phyloP scores from a whole-genome alignment of 2,797 vertebrate species.

The Cyclura pinguis region DNA sequence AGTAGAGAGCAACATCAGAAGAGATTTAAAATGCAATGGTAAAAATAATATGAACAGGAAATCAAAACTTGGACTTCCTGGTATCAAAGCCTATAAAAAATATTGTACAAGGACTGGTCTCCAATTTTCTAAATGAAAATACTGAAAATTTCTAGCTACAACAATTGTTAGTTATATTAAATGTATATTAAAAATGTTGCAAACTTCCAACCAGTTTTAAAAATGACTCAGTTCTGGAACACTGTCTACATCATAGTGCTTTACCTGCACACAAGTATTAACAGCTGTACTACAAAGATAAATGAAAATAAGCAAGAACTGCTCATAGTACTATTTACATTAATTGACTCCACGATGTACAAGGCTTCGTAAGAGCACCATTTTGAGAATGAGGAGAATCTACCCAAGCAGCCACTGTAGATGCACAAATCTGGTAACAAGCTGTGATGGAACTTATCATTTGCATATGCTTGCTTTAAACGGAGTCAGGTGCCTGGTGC shows the following conservation, averaged over 20 bases:
- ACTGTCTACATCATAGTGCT: not conserved
- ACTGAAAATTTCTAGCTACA: no score
- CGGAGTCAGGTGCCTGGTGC: not conserved
- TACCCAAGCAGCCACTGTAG: not conserved
- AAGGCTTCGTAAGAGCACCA: not conserved
- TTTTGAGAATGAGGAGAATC: not conserved
- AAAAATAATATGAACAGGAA: slow-evolving; percentile 8
- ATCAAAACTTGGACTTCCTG: not conserved
- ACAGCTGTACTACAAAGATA: not conserved
- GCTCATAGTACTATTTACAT: not conserved
- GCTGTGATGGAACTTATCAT: not conserved
- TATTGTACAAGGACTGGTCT: not conserved
- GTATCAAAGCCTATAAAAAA: not conserved
- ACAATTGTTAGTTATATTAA: not conserved
- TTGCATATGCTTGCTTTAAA: not conserved
- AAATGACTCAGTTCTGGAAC: not conserved
- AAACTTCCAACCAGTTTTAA: not conserved
- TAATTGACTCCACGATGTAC: not conserved
- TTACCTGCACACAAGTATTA: not conserved
- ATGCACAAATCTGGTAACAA: not conserved
- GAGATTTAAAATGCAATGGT: not conserved
- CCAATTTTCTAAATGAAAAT: not conserved
- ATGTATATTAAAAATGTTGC: not conserved
- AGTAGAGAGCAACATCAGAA: not conserved
- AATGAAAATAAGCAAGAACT: not conserved